Conservation (phyloP, 2,888 invertebrate species). For the Macrosiphum euphorbiae region DNA sequence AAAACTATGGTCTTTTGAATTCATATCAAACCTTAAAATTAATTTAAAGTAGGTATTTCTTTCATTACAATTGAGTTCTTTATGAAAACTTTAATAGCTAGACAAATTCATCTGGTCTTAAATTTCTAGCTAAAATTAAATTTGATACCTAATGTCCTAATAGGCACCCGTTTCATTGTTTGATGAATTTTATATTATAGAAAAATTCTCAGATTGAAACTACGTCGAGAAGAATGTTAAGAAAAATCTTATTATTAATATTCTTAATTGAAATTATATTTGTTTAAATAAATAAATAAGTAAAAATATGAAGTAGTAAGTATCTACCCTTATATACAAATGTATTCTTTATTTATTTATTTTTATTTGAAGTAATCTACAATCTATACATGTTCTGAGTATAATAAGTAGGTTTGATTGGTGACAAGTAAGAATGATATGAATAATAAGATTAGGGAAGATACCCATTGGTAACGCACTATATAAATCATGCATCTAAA, state of each 20-base stretch:
- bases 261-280: background rate
- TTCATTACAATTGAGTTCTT: background rate
- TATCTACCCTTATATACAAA: background rate
- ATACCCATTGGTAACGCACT: no score
- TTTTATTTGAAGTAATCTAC: no score
- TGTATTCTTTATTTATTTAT: no score
- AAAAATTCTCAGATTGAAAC: background rate
- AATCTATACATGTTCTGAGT: no score
- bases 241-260: background rate
- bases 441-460: no score
- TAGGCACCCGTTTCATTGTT: no score
- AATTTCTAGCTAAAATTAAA: background rate
- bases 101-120: background rate
- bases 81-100: background rate
- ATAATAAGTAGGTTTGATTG: no score
- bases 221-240: no score
- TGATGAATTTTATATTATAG: background rate
- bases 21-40: background rate
- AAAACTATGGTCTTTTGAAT: background rate
- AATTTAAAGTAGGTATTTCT: background rate
- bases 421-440: no score
- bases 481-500: background rate
- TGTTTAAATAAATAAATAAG: background rate
- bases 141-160: background rate
- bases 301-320: background rate